phyloP scores from a whole-genome alignment of 2,888 invertebrate genomes.

The Amblyjoppa proteus region DNA sequence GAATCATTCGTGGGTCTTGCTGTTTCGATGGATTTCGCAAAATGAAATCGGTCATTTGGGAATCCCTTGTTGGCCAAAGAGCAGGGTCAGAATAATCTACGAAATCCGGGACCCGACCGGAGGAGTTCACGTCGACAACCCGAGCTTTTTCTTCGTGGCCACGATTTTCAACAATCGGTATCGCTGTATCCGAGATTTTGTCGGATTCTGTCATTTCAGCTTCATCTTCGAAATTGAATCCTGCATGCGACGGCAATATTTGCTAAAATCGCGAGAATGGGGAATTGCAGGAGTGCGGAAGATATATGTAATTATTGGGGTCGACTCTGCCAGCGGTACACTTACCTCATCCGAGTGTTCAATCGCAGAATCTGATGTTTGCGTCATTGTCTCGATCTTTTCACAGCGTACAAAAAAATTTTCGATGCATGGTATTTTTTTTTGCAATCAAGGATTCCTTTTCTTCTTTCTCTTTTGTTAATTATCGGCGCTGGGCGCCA shows the following conservation, averaged over 20 bases:
- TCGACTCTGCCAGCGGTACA: too few relatives aligned
- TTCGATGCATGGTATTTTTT: conserved; percentile 44
- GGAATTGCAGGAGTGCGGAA: too few relatives aligned
- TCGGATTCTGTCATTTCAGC: not conserved
- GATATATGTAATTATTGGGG: too few relatives aligned
- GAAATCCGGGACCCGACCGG: conserved; percentile 23
- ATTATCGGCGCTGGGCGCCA: conserved; percentile 47
- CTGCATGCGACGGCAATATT: too few relatives aligned
- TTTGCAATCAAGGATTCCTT: conserved; percentile 29
- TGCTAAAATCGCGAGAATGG: too few relatives aligned
- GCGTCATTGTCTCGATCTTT: conserved; percentile 38
- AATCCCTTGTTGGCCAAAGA: conserved; percentile 44
- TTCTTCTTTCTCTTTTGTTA: conserved; percentile 38
- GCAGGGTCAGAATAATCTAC: conserved; percentile 52
- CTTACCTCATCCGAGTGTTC: too few relatives aligned
- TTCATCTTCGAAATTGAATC: too few relatives aligned
- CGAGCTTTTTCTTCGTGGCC: conserved; percentile 27
- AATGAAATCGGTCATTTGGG: conserved; percentile 55
- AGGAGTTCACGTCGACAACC: conserved; percentile 3
- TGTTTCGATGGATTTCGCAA: conserved; percentile 46
- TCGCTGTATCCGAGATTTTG: conserved; percentile 30
- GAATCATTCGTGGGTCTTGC: conserved; percentile 34
- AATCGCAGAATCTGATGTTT: conserved; percentile 27
- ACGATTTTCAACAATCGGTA: conserved; percentile 36
- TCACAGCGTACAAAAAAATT: conserved; percentile 35